Conservation (phyloP, 2,113 vertebrate species). For the Opisthocomus hoazin region DNA sequence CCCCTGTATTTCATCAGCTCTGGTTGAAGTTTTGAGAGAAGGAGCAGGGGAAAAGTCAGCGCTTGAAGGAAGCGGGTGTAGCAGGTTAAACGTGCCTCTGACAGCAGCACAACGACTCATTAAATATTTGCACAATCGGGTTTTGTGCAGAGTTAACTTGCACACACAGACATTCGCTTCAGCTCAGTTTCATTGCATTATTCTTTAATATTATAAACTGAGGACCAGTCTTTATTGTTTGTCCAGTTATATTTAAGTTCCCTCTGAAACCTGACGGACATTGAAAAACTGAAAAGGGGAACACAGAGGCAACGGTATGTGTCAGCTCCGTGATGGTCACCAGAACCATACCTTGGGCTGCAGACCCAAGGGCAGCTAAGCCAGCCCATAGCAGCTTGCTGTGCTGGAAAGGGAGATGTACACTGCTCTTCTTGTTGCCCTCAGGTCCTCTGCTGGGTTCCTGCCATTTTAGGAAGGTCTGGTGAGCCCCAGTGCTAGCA, state of each 20-base stretch:
- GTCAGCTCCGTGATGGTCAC: fast-evolving
- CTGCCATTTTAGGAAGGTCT: neutral
- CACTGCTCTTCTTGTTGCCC: neutral
- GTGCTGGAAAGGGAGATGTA: neutral
- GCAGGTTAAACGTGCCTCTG: neutral
- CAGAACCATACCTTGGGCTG: neutral
- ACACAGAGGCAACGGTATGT: fast-evolving
- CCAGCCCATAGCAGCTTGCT: neutral
- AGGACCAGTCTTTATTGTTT: neutral
- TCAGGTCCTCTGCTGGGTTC: neutral
- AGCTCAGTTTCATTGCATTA: neutral
- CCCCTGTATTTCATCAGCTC: neutral
- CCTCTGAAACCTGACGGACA: neutral
- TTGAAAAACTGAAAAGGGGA: neutral
- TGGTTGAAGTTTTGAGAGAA: neutral
- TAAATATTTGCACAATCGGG: neutral
- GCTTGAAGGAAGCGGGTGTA: neutral
- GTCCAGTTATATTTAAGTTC: neutral
- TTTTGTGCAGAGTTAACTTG: neutral
- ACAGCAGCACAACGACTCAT: neutral
- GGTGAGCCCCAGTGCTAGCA: neutral
- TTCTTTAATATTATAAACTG: neutral
- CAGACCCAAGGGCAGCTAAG: neutral
- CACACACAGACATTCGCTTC: neutral
- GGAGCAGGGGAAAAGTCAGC: neutral